A percentile compares a stretch with the other conserved stretches of the same genome.
These are phyloP conservation scores for Mylabris phalerata DNA, from an alignment of 1,140 invertebrate genomes.

Conservation along the genomic window DNA sequence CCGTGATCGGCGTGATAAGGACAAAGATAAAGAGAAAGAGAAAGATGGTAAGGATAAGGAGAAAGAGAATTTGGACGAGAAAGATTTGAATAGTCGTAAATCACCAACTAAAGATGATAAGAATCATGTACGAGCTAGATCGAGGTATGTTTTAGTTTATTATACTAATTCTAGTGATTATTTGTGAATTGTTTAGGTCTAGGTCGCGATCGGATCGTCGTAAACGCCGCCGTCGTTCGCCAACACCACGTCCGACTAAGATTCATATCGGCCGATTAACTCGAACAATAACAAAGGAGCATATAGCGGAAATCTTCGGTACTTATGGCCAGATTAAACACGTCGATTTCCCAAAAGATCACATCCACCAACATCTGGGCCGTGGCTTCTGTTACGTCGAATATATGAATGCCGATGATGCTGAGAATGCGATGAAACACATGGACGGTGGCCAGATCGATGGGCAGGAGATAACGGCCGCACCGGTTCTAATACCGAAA, in stretches of 20 bases:
- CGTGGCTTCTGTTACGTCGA: slow-evolving; percentile 93
- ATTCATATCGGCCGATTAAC: slow-evolving; percentile 90
- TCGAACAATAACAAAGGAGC: slow-evolving; percentile 87
- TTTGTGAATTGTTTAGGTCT: background rate
- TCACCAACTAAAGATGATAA: slow-evolving; percentile 49
- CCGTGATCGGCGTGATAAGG: slow-evolving; percentile 43
- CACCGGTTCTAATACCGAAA: slow-evolving; percentile 77
- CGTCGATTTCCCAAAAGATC: slow-evolving; percentile 84
- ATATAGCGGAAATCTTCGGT: slow-evolving; percentile 92
- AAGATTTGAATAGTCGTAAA: slow-evolving; percentile 44
- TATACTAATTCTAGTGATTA: slow-evolving; percentile 1
- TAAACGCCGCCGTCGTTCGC: slow-evolving; percentile 68
- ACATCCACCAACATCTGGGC: slow-evolving; percentile 76
- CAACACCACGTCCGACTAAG: slow-evolving; percentile 78
- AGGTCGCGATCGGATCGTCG: slow-evolving; percentile 47
- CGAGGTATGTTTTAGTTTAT: slow-evolving; percentile 26
- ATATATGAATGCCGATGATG: slow-evolving; percentile 88
- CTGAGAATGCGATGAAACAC: slow-evolving; percentile 97
- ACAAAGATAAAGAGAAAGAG: slow-evolving; percentile 48
- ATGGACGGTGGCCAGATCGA: slow-evolving; percentile 95
- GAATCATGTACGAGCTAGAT: slow-evolving; percentile 49
- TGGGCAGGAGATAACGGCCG: slow-evolving; percentile 91
- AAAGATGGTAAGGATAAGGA: slow-evolving; percentile 43
- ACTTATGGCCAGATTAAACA: slow-evolving; percentile 85
- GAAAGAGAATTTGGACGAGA: slow-evolving; percentile 47